Evolutionary conservation across 2,797 vertebrate genomes (phyloP), one percentile per base, ranked within the genome.

Genomic region (Clarias fuscus): DNA sequence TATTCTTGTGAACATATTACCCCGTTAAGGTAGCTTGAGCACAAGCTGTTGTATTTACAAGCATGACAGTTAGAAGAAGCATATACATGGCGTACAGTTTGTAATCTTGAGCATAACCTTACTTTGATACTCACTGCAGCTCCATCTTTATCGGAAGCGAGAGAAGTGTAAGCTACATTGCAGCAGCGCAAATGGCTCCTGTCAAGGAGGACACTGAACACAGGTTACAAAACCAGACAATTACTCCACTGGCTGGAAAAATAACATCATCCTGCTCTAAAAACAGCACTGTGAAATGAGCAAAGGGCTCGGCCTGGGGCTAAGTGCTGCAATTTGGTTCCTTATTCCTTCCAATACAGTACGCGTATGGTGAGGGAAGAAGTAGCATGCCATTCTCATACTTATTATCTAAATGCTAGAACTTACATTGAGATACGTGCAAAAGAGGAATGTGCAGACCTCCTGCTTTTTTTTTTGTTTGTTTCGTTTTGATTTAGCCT

Each of bases 161-260:
- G 77, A 40, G 58, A 24, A 62, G 61, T 37, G 10, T 40, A 15
- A 22, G 33, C 33, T 62, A 33, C 40, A 15, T 62, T 24, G 59
- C 22, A 20, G 15, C 7, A 40, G 53, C 11, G 0, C 75, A 58
- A 58, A 58, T 77, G 30, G 75, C 53, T 58, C 33, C 59, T 79
- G 77, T 62, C 58, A 62, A 79, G 43, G 33, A 62, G 77, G 22
- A 20, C 70, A 40, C 68, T 62, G 72, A 75, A 62, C 43, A 30
- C 59, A 65, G 59, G 83, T 84, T 79, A 85, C 76, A 85, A 80
- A 85, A 84, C 59, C 64, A 79, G 53, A 79, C 64, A 76, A 65
- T 68, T 59, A 71, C 75, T 15, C 20, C 22, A 80, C 79, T 58
- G 20, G 76, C 48, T 56, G 58, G 33, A 33, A 79, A 79, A 79